Evolutionary conservation across 2,888 invertebrate species (phyloP).

Genomic region (Ethmia dodecea): DNA sequence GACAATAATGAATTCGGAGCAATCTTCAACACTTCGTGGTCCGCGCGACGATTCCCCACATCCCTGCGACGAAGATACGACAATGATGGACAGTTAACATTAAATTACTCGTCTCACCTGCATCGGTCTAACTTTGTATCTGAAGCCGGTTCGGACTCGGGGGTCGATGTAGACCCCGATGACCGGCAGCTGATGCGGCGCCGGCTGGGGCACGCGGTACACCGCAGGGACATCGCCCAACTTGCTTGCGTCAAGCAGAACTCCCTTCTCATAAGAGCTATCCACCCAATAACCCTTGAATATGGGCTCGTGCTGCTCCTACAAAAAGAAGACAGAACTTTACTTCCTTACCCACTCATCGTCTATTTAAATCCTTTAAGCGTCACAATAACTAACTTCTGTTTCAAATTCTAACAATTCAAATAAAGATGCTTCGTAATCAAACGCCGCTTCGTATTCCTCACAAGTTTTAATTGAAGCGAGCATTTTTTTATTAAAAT

Average conservation of each 20-base stretch:
- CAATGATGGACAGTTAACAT: slow-evolving; percentile 23
- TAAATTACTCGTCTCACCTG: slow-evolving; percentile 68
- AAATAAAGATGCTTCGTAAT: slow-evolving; percentile 17
- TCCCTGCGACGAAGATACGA: slow-evolving; percentile 30
- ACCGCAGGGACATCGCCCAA: slow-evolving; percentile 82
- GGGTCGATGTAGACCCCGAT: slow-evolving; percentile 86
- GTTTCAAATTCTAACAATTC: slow-evolving; percentile 19
- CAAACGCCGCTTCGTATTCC: slow-evolving; percentile 16
- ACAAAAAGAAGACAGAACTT: slow-evolving; percentile 21
- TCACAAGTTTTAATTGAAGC: slow-evolving; percentile 9
- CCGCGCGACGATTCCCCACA: slow-evolving; percentile 47
- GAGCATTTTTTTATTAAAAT: slow-evolving; percentile 10
- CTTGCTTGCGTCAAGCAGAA: slow-evolving; percentile 75
- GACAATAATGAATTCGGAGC: slow-evolving; percentile 28
- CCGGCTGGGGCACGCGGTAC: slow-evolving; percentile 79
- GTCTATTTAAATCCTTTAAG: neutral
- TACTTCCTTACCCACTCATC: neutral
- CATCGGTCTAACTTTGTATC: slow-evolving; percentile 83
- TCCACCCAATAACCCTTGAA: slow-evolving; percentile 48
- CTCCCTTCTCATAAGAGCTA: slow-evolving; percentile 44
- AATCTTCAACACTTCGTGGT: slow-evolving; percentile 61
- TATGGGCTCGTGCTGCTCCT: slow-evolving; percentile 53
- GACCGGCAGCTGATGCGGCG: slow-evolving; percentile 81
- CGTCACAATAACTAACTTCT: slow-evolving; percentile 1
- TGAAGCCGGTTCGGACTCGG: slow-evolving; percentile 84